These are phyloP conservation scores for Opisthocomus hoazin DNA, from an alignment of 2,113 vertebrate species.

Conservation along the genomic window DNA sequence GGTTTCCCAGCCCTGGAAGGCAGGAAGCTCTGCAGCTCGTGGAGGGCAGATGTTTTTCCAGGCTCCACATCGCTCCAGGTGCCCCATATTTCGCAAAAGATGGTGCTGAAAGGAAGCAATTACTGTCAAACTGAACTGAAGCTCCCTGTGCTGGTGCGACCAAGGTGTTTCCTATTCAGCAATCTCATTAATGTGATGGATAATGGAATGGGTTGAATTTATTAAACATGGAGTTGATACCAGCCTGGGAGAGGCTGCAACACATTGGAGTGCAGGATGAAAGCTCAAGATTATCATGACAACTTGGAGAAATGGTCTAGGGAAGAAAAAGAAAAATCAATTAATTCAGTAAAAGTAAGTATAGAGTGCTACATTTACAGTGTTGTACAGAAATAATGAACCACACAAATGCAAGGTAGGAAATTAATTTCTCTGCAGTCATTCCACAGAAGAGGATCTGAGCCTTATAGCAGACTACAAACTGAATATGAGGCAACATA, in stretches of 20 bases:
- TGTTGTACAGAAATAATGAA: constrained; percentile 8
- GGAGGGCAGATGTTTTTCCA: not conserved
- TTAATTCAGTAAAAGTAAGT: not conserved
- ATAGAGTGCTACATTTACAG: not conserved
- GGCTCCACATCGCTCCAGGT: rapidly evolving
- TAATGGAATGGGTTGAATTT: constrained; percentile 20
- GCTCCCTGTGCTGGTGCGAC: not conserved
- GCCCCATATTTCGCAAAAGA: not conserved
- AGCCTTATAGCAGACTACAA: not conserved
- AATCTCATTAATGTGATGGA: constrained; percentile 19
- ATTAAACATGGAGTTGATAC: not conserved
- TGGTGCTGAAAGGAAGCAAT: not conserved
- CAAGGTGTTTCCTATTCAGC: constrained; percentile 30
- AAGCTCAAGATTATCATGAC: constrained; percentile 15
- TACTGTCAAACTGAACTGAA: not conserved
- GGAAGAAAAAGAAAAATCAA: not conserved
- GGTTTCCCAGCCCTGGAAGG: not conserved
- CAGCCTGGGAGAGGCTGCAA: not conserved
- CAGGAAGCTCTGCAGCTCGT: not conserved
- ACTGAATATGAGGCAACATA: not conserved
- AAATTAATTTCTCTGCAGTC: not conserved
- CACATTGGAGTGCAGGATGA: not conserved
- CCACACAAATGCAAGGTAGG: not conserved
- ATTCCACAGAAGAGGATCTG: not conserved
- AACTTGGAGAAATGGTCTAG: constrained; percentile 9